phyloP scores from a whole-genome alignment of 30 jellyfish, hydroid and myxozoan species.

The Aurelia sp. region DNA sequence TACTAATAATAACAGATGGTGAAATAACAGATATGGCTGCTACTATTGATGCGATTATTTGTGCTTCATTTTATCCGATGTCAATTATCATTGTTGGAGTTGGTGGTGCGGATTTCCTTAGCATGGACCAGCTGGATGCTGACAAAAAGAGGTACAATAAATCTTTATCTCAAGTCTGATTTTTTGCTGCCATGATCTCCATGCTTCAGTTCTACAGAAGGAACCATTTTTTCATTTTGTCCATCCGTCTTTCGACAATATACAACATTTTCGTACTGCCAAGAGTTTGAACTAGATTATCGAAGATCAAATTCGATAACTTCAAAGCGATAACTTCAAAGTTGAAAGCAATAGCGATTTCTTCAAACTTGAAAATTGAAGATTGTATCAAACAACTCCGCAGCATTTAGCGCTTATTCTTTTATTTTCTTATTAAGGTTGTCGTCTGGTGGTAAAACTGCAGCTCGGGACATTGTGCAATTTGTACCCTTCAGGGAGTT shows the following conservation, averaged over 20 bases:
- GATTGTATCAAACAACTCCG: too few species aligned
- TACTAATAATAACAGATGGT: conserved; percentile 90
- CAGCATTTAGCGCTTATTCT: too few species aligned
- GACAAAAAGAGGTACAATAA: conserved; percentile 69
- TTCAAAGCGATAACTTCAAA: too few species aligned
- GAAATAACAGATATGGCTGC: conserved; percentile 89
- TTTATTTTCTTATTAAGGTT: conserved; percentile 29
- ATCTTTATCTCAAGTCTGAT: neutral
- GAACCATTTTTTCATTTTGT: too few species aligned
- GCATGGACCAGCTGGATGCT: conserved; percentile 87
- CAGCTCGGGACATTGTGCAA: conserved; percentile 92
- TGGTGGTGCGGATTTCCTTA: conserved; percentile 84
- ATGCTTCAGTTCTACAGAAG: too few species aligned
- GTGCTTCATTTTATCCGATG: conserved; percentile 86
- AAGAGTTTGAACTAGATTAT: neutral
- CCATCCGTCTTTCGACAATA: too few species aligned
- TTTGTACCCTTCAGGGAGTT: conserved; percentile 90
- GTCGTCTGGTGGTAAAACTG: conserved; percentile 63
- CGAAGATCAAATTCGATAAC: too few species aligned
- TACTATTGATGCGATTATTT: conserved; percentile 78
- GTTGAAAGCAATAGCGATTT: too few species aligned
- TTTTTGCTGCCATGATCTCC: too few species aligned
- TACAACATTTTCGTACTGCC: too few species aligned
- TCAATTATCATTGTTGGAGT: conserved; percentile 94
- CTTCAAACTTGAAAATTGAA: too few species aligned